Evolutionary conservation across 2,113 vertebrate species (phyloP).

Genomic region (Hippocampus comes): DNA sequence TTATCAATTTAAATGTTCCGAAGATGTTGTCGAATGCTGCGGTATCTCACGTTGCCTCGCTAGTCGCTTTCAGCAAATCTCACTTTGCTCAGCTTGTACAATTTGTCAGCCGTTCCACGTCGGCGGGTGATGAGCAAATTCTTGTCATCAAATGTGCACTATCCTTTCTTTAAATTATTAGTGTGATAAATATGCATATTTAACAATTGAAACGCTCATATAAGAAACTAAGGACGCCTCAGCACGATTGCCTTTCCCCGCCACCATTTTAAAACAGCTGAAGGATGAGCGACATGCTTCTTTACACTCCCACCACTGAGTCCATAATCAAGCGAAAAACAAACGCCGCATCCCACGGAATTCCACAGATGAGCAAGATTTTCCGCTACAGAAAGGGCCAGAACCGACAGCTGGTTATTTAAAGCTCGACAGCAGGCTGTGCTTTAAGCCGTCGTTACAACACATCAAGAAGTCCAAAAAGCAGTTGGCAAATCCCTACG

Average conservation of each 20-base stretch:
- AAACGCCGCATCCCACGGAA: conserved; percentile 44
- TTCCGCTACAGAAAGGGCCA: conserved; percentile 4
- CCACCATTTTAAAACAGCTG: not conserved
- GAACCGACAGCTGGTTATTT: conserved; percentile 43
- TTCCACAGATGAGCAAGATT: conserved; percentile 34
- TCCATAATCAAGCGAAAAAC: conserved; percentile 3
- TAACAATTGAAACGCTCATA: not conserved
- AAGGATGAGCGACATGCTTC: not conserved
- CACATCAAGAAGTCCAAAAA: not conserved
- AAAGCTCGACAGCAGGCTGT: conserved; percentile 20
- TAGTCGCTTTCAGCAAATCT: too few species aligned
- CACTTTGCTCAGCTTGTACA: too few species aligned
- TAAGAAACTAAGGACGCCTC: not conserved
- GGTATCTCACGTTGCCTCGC: not conserved
- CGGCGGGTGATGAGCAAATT: too few species aligned
- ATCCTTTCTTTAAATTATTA: too few species aligned
- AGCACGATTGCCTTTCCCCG: not conserved
- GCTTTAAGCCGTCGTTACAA: not conserved
- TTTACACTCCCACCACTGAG: conserved; percentile 5
- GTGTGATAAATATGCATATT: too few species aligned
- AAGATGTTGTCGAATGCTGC: not conserved
- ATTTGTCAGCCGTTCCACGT: too few species aligned
- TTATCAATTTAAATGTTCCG: too few species aligned
- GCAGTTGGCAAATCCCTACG: not conserved
- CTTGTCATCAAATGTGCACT: too few species aligned